Evolutionary conservation across 2,113 vertebrate species (phyloP), one percentile per base, ranked within the genome.

Genomic region (Diadophis punctatus): DNA sequence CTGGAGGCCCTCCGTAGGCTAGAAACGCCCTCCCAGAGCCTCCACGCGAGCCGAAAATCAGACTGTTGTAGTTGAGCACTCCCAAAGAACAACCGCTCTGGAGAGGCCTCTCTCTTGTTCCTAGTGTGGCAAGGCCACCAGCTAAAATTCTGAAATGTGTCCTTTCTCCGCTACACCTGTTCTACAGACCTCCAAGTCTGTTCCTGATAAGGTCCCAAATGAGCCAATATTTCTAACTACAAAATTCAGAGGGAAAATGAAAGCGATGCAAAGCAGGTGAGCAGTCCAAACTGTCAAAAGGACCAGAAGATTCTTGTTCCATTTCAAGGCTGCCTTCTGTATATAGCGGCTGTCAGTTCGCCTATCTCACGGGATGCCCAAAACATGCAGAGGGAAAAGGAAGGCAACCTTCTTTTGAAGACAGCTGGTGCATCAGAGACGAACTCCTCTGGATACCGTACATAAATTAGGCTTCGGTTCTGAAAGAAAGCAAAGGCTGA

Each of bases 381-480:
- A 8, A 30, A 4, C 0, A 12, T 18, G 12, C 49, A 3, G n/a
- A 56, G 46, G 4, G 0, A 22, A 23, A 87, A 85, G 0, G 0
- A 1, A 0, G 4, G n/a, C 22, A 90, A 89, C 39, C 1, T 63
- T 87, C 68, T 39, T 89, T 46, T 56, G 51, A 92, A 22, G 68
- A 56, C 87, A 52, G 6, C 10, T 55, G 14, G 25, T 23, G n/a
- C 34, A 16, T 23, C 74, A 23, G 27, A 0, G 1, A 87, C 22
- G 34, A 49, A 46, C n/a, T 34, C 91, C 56, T 60, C n/a, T 60
- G n/a, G 46, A 87, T 87, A 74, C 63, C 5, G 0, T 68, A 68
- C 86, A 49, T 80, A 55, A 85, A 87, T 48, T 39, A 18, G n/a
- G 55, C 10, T 63, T 39, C 20, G 0, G 0, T 6, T 34, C 4